A percentile compares a stretch with the other conserved stretches of the same genome.
phyloP scores from a whole-genome alignment of 2,888 invertebrate species.

The Dioctria linearis region DNA sequence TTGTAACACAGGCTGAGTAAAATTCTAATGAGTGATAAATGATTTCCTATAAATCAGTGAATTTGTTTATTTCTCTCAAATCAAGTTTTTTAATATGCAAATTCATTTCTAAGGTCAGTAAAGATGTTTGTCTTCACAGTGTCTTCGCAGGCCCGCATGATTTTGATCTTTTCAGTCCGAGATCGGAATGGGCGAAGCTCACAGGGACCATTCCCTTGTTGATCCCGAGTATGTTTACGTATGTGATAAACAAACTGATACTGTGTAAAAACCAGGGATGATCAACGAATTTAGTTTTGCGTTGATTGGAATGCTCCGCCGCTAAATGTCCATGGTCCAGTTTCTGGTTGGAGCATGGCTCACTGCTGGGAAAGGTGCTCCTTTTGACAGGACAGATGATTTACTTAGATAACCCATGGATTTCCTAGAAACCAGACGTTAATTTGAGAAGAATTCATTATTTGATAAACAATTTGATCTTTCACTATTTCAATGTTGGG shows the following conservation, averaged over 20 bases:
- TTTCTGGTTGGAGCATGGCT: conserved; percentile 11
- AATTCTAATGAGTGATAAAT: conserved; percentile 65
- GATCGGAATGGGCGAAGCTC: neutral
- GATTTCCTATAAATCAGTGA: conserved; percentile 64
- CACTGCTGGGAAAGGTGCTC: conserved; percentile 42
- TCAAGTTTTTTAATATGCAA: conserved; percentile 59
- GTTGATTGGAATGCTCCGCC: neutral
- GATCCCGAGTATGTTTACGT: conserved; percentile 41
- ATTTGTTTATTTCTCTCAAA: conserved; percentile 55
- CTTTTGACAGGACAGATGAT: conserved; percentile 39
- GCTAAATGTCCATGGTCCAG: conserved; percentile 5
- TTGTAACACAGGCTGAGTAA: conserved; percentile 20
- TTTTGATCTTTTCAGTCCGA: neutral
- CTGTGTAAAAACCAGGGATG: conserved; percentile 12
- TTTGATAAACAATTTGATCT: conserved; percentile 2
- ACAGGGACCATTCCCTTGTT: conserved; percentile 9
- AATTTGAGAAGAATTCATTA: conserved; percentile 32
- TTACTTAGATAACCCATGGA: conserved; percentile 5
- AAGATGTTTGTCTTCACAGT: conserved; percentile 8
- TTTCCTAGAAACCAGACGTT: conserved; percentile 42
- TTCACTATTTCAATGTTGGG: neutral
- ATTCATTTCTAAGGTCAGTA: conserved; percentile 55
- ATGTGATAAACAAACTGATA: conserved; percentile 35
- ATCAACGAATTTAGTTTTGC: conserved; percentile 16
- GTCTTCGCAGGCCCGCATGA: neutral